Base-by-base conservation (phyloP, 2,797 vertebrate species). In the Pangasius krempfi region DNA sequence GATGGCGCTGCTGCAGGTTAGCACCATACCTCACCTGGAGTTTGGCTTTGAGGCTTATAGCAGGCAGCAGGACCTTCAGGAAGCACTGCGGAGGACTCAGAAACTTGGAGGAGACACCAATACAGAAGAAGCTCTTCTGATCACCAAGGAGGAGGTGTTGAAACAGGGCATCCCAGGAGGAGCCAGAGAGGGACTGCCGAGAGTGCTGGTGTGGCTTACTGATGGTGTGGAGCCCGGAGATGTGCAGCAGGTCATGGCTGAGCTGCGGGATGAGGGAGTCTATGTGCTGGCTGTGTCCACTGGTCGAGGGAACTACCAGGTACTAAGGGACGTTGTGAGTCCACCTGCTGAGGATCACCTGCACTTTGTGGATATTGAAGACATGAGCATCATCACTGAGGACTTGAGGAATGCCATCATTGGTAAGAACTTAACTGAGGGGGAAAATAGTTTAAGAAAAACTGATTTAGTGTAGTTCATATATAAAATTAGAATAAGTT, bases 131-230 rank as follows among this genome's bases (percentile, higher is more conserved):
- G 98, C 98, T 0, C 94, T 99, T 89, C 92, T 92, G 27, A 94
- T 96, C 0, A 98, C 97, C 64, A 96, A 93, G 89, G 93, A 97
- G 5, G 89, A 93, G 70, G 93, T 97, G 70, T 95, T 98, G 90
- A 95, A 91, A 0, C 91, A 91, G 0, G 93, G 94, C 1, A 94
- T 90, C 0, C 44, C 47, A 0, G 93, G 78, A 0, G 97, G 97
- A 0, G 95, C 97, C 54, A 94, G 97, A 56, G 88, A 90, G 0
- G 96, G 93, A 0, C 97, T 99, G 8, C 98, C 98, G 1, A 97
- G 98, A 89, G 98, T 98, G 10, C 92, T 99, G 94, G 95, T 99
- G 64, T 99, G 98, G 98, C 93, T 99, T 92, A 99, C 98, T 0
- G 98, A 99, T 0, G 98, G 98, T 2, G 96, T 97, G 88, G 97